Base-by-base conservation (phyloP, 2,113 vertebrate genomes). In the Onychostoma macrolepis region DNA sequence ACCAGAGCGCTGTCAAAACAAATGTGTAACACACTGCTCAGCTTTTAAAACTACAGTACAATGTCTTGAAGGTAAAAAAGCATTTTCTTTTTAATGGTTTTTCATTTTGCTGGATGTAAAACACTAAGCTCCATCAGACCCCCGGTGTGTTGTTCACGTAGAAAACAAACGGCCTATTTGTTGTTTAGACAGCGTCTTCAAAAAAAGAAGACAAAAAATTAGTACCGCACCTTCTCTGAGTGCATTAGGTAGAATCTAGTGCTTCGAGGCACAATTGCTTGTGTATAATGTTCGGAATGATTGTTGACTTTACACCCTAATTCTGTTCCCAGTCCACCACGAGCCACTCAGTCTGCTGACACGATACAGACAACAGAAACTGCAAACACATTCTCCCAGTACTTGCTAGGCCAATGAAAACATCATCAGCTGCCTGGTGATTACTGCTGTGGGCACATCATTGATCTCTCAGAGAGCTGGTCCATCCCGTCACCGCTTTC, bases 381-480 rank as follows among this genome's bases (percentile, higher is more conserved):
- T 19, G 65, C 78, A 79, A 86, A 72, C 90, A 90, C 89, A 89
- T 93, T 91, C 89, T 81, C 87, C 86, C 77, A 87, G 87, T 87
- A 69, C 85, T 91, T 91, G 88, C 85, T 88, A 89, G 87, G 84
- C 85, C 93, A 94, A 94, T 94, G 93, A 94, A 93, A 94, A 94
- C 92, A 93, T 92, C 90, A 94, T 93, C 91, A 93, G 90, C 84
- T 88, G 86, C 86, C 88, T 91, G 83, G 91, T 94, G 94, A 95
- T 94, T 94, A 93, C 93, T 91, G 91, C 94, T 93, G 85, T 89
- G 86, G 93, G 93, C 91, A 88, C 75, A 89, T 90, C 92, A 95
- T 95, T 95, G 95, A 95, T 95, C 91, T 91, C 74, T 1, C 58
- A 84, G 87, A 89, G 88, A 92, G 92, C 87, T 85, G 88, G 93